These are phyloP conservation scores for Chrysolina americana DNA, from an alignment of 2,888 invertebrate genomes.

Conservation along the genomic window DNA sequence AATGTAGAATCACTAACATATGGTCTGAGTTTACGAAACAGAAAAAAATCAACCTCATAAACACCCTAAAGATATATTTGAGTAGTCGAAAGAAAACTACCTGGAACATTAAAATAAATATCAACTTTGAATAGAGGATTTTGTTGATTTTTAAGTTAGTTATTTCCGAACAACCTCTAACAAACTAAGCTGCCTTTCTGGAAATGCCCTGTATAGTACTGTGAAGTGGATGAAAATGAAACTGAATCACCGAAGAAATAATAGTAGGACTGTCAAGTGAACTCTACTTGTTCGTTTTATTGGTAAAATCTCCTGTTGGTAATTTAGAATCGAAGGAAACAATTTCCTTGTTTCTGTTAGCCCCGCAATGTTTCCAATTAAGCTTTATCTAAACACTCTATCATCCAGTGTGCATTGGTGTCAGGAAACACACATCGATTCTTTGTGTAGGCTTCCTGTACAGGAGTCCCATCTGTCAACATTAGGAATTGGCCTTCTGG, in stretches of 20 bases:
- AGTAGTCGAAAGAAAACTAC: too few species aligned
- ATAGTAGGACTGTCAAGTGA: constrained; percentile 4
- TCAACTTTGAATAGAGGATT: too few species aligned
- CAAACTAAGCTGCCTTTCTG: neutral
- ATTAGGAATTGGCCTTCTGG: constrained; percentile 41
- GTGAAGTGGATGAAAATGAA: neutral
- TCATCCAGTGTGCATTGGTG: constrained; percentile 25
- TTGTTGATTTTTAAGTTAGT: too few species aligned
- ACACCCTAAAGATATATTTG: too few species aligned
- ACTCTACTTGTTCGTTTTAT: constrained; percentile 20
- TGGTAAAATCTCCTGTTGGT: constrained; percentile 29
- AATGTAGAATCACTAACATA: too few species aligned
- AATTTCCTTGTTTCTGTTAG: constrained; percentile 26
- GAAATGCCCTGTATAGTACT: neutral
- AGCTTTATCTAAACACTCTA: constrained; percentile 38
- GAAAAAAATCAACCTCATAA: too few species aligned
- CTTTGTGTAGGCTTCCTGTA: constrained; percentile 23
- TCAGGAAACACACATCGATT: constrained; percentile 34
- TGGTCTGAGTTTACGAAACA: too few species aligned
- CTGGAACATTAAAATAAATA: too few species aligned
- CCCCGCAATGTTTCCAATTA: constrained; percentile 35
- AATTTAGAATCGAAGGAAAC: constrained; percentile 34
- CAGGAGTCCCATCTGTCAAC: constrained; percentile 38
- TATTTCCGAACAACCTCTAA: too few species aligned
- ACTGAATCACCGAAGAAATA: neutral